Conservation (phyloP, 2,113 vertebrate species). For the Rhinolophus sinicus region DNA sequence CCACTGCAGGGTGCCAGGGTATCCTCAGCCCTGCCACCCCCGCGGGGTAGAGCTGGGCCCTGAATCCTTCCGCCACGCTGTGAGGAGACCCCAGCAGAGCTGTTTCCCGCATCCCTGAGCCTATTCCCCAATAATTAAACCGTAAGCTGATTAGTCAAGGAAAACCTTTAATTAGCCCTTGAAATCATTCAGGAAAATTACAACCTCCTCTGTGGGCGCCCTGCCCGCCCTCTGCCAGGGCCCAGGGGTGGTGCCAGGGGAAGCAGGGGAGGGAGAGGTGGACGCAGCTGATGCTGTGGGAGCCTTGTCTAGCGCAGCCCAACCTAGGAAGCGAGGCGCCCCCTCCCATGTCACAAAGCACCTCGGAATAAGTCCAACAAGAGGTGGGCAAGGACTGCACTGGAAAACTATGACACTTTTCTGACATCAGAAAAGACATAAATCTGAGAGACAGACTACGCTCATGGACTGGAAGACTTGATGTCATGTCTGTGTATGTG, state of each 20-base stretch:
- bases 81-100: conserved; percentile 39
- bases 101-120: conserved; percentile 45
- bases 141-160: conserved; percentile 79
- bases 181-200: conserved; percentile 81
- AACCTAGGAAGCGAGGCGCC: neutral
- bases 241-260: neutral
- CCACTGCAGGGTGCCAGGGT: neutral
- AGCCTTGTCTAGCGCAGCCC: neutral
- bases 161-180: conserved; percentile 84
- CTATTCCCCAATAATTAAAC: conserved; percentile 80
- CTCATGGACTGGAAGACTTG: neutral
- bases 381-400: neutral
- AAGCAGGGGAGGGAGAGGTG: neutral
- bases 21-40: neutral
- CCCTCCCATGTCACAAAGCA: neutral
- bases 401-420: neutral
- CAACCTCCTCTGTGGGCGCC: conserved; percentile 59
- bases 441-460: neutral
- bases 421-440: neutral
- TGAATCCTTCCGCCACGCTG: neutral
- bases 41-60: neutral
- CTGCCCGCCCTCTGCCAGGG: conserved; percentile 26
- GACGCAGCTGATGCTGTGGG: neutral
- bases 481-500: neutral
- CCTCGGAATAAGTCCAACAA: neutral